Conservation (phyloP, 2,797 vertebrate species). For the Pyrocephalus nanus region DNA sequence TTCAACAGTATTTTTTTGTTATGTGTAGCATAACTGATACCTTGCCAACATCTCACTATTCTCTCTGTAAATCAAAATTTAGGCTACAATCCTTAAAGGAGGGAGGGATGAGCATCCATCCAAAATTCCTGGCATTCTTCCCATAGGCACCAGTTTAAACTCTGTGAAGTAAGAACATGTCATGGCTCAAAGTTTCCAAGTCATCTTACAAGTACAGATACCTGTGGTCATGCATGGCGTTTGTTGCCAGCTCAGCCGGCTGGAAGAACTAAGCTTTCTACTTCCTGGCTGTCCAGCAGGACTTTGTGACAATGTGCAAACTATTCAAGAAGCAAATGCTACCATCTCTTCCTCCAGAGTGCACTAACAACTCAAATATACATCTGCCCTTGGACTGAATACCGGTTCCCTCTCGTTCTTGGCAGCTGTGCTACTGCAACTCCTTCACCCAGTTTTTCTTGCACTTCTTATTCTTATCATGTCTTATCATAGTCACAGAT, state of each 20-base stretch:
- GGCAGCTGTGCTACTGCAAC: neutral
- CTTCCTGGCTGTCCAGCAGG: neutral
- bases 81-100: neutral
- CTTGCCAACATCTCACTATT: neutral
- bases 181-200: constrained; percentile 21
- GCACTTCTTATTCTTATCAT: neutral
- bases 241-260: neutral
- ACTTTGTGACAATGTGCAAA: neutral
- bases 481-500: neutral
- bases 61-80: neutral
- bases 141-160: neutral
- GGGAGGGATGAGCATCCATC: neutral
- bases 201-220: neutral
- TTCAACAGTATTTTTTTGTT: neutral
- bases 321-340: neutral
- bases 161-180: neutral
- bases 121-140: neutral
- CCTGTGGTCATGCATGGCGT: neutral
- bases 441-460: neutral
- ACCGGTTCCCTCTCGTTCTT: accelerated
- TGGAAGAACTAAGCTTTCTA: neutral
- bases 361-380: accelerated
- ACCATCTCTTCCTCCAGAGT: neutral
- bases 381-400: neutral
- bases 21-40: neutral